Conservation (phyloP, 2,888 invertebrate species). For the Cataglyphis cursor region DNA sequence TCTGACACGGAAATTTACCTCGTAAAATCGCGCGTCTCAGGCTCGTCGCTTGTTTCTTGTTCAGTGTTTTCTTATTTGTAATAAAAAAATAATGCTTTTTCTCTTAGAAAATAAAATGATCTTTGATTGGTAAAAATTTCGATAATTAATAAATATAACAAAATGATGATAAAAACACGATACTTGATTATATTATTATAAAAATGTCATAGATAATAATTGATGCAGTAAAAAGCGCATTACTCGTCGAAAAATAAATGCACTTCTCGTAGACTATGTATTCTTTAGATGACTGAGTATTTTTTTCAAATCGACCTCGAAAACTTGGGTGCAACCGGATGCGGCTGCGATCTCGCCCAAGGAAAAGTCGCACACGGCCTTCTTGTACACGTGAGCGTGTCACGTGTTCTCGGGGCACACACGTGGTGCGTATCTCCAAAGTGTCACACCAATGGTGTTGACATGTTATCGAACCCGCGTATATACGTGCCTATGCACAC, state of each 20-base stretch:
- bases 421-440: constrained; percentile 49
- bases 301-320: constrained; percentile 32
- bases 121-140: neutral
- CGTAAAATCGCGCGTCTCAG: neutral
- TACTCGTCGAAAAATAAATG: neutral
- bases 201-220: neutral
- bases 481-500: constrained; percentile 11
- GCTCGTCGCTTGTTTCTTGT: neutral
- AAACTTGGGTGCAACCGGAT: constrained; percentile 59
- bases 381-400: constrained; percentile 52
- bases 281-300: neutral
- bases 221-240: neutral
- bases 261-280: neutral
- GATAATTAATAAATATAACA: neutral
- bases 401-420: constrained; percentile 60
- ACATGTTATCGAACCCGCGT: neutral
- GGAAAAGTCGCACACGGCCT: constrained; percentile 68
- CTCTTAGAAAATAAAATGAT: neutral
- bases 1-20: neutral
- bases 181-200: neutral
- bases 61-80: neutral
- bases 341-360: constrained; percentile 50
- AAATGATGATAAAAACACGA: neutral
- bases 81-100: neutral
- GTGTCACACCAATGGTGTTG: constrained; percentile 30